Evolutionary conservation across 2,888 invertebrate species (phyloP).

Genomic region (Anthrax anthrax): DNA sequence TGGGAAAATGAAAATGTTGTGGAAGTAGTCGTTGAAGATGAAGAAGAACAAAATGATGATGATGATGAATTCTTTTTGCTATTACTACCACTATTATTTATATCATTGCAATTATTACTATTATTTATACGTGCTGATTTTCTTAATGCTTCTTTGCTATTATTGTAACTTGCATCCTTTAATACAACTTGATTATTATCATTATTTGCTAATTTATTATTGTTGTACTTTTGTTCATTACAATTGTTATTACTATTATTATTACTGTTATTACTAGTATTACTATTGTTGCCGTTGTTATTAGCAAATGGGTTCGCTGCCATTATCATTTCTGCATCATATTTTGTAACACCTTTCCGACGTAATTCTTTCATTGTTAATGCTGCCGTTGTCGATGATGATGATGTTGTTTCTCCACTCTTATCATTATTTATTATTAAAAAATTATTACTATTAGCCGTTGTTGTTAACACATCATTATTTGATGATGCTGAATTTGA

Average conservation of each 20-base stretch:
- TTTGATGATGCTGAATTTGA: constrained; percentile 22
- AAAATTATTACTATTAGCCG: background rate
- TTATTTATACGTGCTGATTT: constrained; percentile 33
- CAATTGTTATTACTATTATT: constrained; percentile 6
- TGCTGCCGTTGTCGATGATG: constrained; percentile 14
- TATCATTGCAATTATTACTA: constrained; percentile 31
- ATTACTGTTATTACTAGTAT: constrained; percentile 12
- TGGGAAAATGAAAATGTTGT: background rate
- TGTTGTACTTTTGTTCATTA: constrained; percentile 7
- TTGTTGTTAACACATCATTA: constrained; percentile 5
- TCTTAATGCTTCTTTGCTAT: constrained; percentile 19
- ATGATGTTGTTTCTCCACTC: constrained; percentile 39
- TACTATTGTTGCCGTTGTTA: constrained; percentile 7
- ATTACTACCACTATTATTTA: constrained; percentile 10
- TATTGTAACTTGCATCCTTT: constrained; percentile 1
- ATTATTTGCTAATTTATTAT: constrained; percentile 1
- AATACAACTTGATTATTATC: constrained; percentile 1
- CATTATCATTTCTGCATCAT: constrained; percentile 75
- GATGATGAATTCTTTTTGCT: no score
- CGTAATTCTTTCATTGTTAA: constrained; percentile 71
- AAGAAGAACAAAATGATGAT: no score
- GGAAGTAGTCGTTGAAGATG: no score
- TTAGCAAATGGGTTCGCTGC: constrained; percentile 29
- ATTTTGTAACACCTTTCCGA: constrained; percentile 73
- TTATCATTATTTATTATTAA: constrained; percentile 14